Base-by-base conservation (phyloP, 1,140 invertebrate species). In the Trichonephila inaurata region DNA sequence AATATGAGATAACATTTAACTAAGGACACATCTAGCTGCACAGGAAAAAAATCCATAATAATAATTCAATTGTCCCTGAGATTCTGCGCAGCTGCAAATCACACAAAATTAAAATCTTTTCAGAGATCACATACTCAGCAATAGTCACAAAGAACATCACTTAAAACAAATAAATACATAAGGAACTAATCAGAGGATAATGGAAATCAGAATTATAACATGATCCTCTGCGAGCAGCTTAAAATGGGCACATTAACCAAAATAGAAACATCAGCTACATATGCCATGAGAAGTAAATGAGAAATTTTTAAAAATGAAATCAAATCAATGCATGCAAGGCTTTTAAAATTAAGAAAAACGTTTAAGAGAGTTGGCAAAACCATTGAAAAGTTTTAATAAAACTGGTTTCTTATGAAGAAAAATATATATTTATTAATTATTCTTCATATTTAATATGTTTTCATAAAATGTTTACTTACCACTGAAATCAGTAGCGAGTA, bases 11-110 rank as follows among this genome's bases (percentile, higher is more conserved):
- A 28, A 58, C 44, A 85, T 24, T 58, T 61, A 85, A 58, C 33
- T 58, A 85, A 85, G 60, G 51, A 58, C 58, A 85, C 12, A 14
- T 18, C 66, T 88, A 88, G 86, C 86, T 88, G 86, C 86, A 88
- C 86, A 88, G 86, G 66, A 88, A 72, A 62, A 86, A 69, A 92
- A 92, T 51, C 62, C 61, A 44, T 33, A 16, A 18, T 24, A 86
- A 61, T 19, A n/a, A 19, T 28, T 60, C n/a, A 82, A 12, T 10
- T 51, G 10, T 94, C 92, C 92, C 92, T 94, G 92, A 94, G 92
- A 89, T 66, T 83, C 92, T 94, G 92, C 44, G 61, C 92, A 89
- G 77, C 77, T 58, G 51, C 58, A 77, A 77, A 77, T 16, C 91
- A 92, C 51, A 62, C 60, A 69, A 21, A 40, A 91, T 8, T 28